Base-by-base conservation (phyloP, 2,888 invertebrate species). In the Calephelis perditalis region DNA sequence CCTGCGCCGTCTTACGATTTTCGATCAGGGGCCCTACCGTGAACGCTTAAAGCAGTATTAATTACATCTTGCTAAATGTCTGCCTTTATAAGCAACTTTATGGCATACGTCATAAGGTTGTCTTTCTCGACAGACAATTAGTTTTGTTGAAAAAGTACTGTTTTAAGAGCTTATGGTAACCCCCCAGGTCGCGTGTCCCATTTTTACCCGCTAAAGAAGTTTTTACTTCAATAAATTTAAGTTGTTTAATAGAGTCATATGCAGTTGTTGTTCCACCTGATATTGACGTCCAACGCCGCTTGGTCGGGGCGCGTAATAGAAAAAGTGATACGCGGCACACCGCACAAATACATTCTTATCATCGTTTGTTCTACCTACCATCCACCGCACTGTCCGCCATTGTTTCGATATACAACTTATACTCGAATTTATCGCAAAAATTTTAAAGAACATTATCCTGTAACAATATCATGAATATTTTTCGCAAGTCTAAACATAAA, bases 311-410 rank as follows among this genome's bases (percentile, higher is more conserved):
- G 70, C 74, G 79, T 84, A 86, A 86, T 84, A 88, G 87, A 87
- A 86, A 88, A 88, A 88, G 79, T 84, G 82, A 82, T 86, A 80
- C 79, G 78, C 77, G 80, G 84, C 78, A 74, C 79, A 83, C 86
- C 87, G 78, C 87, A 82, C 80, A 72, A 76, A 74, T 76, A 79
- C 76, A 73, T 74, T 77, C 75, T 81, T 81, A 84, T 81, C 79
- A 76, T 73, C 73, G 73, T 75, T 73, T 71, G 73, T 74, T 76
- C 63, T 61, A 59, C 62, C 60, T 64, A 65, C 54, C 26, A 45
- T 58, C 37, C 56, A 58, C 49, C 52, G 40, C 56, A 62, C 55
- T 35, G 62, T 9, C 58, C 37, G 62, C 10, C 57, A 54, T 40
- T 65, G 56, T 56, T 5, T 0, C 36, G 1, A 44, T 45, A 15